A percentile compares a stretch with the other conserved stretches of the same genome.
Evolutionary conservation across 1,140 invertebrate genomes (phyloP).

Genomic region (Andrena cerasifolii): DNA sequence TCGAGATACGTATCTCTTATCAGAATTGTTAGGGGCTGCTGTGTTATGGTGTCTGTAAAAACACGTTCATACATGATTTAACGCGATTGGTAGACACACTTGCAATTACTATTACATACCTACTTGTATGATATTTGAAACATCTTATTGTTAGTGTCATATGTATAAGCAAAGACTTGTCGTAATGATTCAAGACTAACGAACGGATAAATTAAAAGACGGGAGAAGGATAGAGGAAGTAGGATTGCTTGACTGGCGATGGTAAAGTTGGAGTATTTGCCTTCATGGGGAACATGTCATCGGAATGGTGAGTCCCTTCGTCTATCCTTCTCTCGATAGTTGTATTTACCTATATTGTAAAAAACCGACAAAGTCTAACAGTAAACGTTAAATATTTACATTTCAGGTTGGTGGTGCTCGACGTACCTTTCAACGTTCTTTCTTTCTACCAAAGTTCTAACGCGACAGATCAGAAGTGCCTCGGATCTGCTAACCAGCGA

Average conservation of each 20-base stretch:
- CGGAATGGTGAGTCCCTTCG: slow-evolving; percentile 80
- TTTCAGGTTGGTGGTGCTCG: slow-evolving; percentile 74
- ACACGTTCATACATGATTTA: slow-evolving; percentile 51
- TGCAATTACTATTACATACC: neutral
- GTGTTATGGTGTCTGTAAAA: slow-evolving; percentile 37
- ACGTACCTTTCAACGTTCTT: slow-evolving; percentile 45
- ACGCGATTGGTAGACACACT: slow-evolving; percentile 33
- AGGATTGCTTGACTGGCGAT: slow-evolving; percentile 71
- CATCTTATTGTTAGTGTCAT: slow-evolving; percentile 63
- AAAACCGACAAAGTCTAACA: slow-evolving; percentile 24
- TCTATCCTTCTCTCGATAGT: slow-evolving; percentile 81
- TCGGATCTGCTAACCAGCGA: neutral
- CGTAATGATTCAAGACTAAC: slow-evolving; percentile 41
- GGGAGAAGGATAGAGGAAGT: slow-evolving; percentile 81
- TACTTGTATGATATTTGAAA: slow-evolving; percentile 52
- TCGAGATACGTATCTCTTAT: neutral
- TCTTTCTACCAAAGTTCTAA: neutral
- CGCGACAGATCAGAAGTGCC: neutral
- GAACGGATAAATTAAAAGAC: slow-evolving; percentile 56
- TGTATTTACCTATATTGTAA: slow-evolving; percentile 67
- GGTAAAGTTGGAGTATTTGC: slow-evolving; percentile 65
- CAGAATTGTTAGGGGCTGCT: neutral
- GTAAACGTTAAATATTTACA: slow-evolving; percentile 10
- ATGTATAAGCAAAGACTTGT: slow-evolving; percentile 32
- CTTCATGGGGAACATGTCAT: slow-evolving; percentile 71